Percentiles rank a stretch among this genome's conserved stretches.
Conservation (phyloP, 2,888 invertebrate species). For the Lepidocyrtoides sp. region DNA sequence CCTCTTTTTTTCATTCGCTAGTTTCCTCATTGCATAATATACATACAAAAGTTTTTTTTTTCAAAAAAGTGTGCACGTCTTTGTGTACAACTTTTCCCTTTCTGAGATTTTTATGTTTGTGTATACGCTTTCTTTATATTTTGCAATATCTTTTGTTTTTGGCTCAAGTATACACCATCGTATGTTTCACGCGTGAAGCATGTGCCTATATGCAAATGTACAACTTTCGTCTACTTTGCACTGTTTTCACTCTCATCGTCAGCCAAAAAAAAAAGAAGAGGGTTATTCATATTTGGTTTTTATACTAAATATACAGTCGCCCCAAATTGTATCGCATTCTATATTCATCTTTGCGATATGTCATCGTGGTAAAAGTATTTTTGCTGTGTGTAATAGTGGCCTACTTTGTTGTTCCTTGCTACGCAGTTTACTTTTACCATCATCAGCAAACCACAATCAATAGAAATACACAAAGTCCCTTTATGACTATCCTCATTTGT, state of each 20-base stretch:
- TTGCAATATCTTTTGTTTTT: background rate
- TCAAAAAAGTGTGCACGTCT: background rate
- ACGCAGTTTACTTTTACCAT: conserved; percentile 2
- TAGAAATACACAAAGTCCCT: conserved; percentile 24
- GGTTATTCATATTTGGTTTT: background rate
- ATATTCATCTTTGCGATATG: background rate
- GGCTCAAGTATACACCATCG: too few relatives aligned
- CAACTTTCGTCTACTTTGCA: background rate
- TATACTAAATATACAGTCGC: background rate
- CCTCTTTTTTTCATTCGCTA: background rate
- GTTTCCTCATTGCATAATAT: background rate
- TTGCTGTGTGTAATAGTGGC: conserved; percentile 44
- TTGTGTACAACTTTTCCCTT: background rate
- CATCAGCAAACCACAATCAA: conserved; percentile 33
- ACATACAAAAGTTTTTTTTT: too few relatives aligned
- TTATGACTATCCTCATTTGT: conserved; percentile 69
- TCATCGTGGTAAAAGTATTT: conserved; percentile 39
- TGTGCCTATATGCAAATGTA: conserved; percentile 2
- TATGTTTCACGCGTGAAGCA: background rate
- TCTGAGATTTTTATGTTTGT: background rate
- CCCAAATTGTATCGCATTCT: background rate
- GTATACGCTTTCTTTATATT: background rate
- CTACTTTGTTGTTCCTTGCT: conserved; percentile 34
- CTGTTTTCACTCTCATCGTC: background rate
- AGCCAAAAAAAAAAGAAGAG: background rate